Conservation (phyloP, 2,113 vertebrate species). For the Raja brachyura region DNA sequence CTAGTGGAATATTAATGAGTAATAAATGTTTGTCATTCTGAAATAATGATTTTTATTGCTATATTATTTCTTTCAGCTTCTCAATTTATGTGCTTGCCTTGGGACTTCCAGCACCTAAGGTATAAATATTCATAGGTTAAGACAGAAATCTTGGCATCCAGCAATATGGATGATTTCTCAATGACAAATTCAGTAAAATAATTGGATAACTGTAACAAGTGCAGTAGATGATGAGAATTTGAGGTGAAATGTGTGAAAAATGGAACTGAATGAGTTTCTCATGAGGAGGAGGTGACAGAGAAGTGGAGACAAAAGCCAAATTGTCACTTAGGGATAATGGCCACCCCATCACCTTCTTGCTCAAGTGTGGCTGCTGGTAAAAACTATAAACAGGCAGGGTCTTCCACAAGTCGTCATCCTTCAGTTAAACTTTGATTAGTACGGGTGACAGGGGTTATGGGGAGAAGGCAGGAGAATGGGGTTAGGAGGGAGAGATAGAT, state of each 20-base stretch:
- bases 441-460: too few relatives aligned
- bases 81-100: neutral
- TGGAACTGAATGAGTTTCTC: neutral
- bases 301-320: neutral
- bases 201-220: neutral
- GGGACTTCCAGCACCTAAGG: neutral
- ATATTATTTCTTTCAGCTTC: neutral
- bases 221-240: neutral
- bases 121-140: neutral
- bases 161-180: neutral
- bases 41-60: constrained; percentile 17
- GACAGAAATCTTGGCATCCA: neutral
- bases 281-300: neutral
- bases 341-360: neutral
- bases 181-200: neutral
- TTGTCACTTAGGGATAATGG: neutral
- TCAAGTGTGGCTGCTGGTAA: neutral
- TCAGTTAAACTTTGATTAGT: neutral
- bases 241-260: neutral
- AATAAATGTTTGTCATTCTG: neutral
- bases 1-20: neutral
- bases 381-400: neutral
- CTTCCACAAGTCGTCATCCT: neutral
- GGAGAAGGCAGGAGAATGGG: too few relatives aligned
- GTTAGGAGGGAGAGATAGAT: too few relatives aligned